phyloP scores from a whole-genome alignment of 2,797 vertebrate species.

The Denticeps clupeoides region DNA sequence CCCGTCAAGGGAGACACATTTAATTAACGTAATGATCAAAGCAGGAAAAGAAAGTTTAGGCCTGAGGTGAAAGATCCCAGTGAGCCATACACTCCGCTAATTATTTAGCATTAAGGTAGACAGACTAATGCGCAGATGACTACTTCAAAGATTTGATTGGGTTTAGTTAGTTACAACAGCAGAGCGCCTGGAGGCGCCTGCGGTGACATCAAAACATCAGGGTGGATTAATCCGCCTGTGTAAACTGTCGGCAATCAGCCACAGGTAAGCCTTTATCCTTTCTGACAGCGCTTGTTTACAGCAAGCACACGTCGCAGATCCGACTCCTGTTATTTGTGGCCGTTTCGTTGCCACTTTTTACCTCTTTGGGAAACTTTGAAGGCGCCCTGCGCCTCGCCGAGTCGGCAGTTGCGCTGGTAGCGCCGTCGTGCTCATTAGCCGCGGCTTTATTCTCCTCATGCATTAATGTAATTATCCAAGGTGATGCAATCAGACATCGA shows the following conservation, averaged over 20 bases:
- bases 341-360: slow-evolving; percentile 24
- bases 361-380: slow-evolving; percentile 8
- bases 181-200: slow-evolving; percentile 46
- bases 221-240: slow-evolving; percentile 56
- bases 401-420: neutral
- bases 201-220: slow-evolving; percentile 70
- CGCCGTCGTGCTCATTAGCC: no score
- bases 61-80: slow-evolving; percentile 57
- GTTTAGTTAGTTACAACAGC: slow-evolving; percentile 54
- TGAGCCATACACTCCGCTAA: slow-evolving; percentile 51
- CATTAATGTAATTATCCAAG: slow-evolving; percentile 3
- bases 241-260: slow-evolving; percentile 48
- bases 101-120: slow-evolving; percentile 78
- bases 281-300: slow-evolving; percentile 54
- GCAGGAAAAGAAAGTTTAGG: slow-evolving; percentile 54
- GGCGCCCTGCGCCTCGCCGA: slow-evolving; percentile 1
- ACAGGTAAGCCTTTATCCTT: slow-evolving; percentile 62
- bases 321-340: slow-evolving; percentile 42
- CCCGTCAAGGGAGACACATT: slow-evolving; percentile 65
- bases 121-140: slow-evolving; percentile 58
- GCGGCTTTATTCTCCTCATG: neutral
- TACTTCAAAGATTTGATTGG: slow-evolving; percentile 70
- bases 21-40: slow-evolving; percentile 75
- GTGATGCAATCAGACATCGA: slow-evolving; percentile 2
- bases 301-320: slow-evolving; percentile 35